These are phyloP conservation scores for Phycodurus eques DNA, from an alignment of 2,113 vertebrate species.

Conservation along the genomic window DNA sequence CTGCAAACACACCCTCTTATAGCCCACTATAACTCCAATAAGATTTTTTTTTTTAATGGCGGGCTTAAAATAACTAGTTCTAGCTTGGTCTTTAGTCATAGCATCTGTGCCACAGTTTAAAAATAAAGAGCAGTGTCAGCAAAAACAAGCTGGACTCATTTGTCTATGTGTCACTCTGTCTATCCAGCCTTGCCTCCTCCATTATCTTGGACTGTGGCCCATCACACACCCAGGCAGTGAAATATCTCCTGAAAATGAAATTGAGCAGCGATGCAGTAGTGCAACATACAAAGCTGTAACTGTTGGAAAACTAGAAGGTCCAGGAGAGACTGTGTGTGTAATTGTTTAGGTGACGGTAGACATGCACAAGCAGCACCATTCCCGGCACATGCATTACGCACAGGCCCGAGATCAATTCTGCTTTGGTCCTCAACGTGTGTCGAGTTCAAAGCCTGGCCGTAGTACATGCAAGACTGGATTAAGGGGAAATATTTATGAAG, in stretches of 20 bases:
- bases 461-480: slow-evolving; percentile 57
- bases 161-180: slow-evolving; percentile 72
- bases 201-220: slow-evolving; percentile 36
- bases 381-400: slow-evolving; percentile 40
- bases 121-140: slow-evolving; percentile 78
- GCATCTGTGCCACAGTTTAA: slow-evolving; percentile 77
- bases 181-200: slow-evolving; percentile 48
- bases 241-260: slow-evolving; percentile 30
- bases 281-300: slow-evolving; percentile 2
- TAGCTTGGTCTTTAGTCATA: slow-evolving; percentile 83
- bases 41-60: slow-evolving; percentile 67
- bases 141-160: slow-evolving; percentile 68
- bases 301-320: slow-evolving; percentile 9
- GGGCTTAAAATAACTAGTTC: slow-evolving; percentile 83
- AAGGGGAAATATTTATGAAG: slow-evolving; percentile 58
- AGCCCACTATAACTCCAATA: slow-evolving; percentile 64
- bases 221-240: slow-evolving; percentile 31
- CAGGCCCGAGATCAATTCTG: slow-evolving; percentile 55
- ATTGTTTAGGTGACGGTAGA: neutral
- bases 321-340: neutral
- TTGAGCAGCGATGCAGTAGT: slow-evolving; percentile 16
- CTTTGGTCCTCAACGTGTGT: slow-evolving; percentile 39
- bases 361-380: slow-evolving; percentile 20
- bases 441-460: slow-evolving; percentile 47
- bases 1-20: slow-evolving; percentile 1